Evolutionary conservation across 2,113 vertebrate genomes (phyloP).

Genomic region (Corythoichthys haematopterus): DNA sequence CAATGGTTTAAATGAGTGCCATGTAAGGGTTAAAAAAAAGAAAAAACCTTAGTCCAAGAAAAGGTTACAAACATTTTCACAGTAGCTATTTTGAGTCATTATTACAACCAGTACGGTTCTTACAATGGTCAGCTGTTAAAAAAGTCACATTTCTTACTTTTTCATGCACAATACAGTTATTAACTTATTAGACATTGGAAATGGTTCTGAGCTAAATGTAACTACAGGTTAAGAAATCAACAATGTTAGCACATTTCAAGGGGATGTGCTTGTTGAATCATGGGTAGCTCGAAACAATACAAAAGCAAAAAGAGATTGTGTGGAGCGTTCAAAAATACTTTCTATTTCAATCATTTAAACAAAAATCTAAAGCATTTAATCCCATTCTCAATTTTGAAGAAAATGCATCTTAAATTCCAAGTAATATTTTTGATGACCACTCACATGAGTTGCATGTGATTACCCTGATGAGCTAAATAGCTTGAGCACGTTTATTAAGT

Average conservation of each 20-base stretch:
- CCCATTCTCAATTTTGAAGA: background rate
- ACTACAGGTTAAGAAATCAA: background rate
- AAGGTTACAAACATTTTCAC: too few species aligned
- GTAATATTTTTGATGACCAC: background rate
- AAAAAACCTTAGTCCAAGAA: too few species aligned
- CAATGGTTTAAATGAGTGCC: too few species aligned
- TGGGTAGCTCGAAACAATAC: background rate
- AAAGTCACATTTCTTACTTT: background rate
- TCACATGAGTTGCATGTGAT: conserved; percentile 52
- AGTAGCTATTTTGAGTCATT: background rate
- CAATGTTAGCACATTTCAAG: background rate
- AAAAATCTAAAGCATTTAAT: background rate
- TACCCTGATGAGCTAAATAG: conserved; percentile 24
- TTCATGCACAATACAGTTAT: background rate
- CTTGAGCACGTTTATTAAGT: conserved; percentile 22
- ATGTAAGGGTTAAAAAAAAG: too few species aligned
- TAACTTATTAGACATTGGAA: background rate
- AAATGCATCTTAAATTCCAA: background rate
- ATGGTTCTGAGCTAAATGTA: background rate
- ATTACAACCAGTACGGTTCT: background rate
- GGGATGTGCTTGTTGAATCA: background rate
- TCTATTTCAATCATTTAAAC: background rate
- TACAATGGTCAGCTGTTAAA: background rate
- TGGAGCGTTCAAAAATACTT: background rate
- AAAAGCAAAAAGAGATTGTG: background rate